Conservation (phyloP, 2,113 vertebrate genomes). For the Vombatus ursinus region DNA sequence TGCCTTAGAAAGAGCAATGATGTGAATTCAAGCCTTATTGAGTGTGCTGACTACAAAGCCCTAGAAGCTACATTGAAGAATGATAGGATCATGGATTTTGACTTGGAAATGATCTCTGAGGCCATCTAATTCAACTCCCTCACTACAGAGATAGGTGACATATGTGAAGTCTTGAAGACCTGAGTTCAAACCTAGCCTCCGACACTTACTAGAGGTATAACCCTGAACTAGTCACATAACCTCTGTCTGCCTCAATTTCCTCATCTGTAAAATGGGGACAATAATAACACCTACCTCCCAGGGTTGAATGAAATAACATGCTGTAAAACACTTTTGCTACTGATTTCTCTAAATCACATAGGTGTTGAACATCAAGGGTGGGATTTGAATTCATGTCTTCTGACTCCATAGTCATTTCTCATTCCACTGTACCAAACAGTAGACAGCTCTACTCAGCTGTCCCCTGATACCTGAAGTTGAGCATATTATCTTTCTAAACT, state of each 20-base stretch:
- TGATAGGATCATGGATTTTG: neutral
- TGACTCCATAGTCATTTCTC: neutral
- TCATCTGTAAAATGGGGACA: neutral
- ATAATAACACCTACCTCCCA: neutral
- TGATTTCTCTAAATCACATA: neutral
- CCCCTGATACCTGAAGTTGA: neutral
- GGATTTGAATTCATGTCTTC: neutral
- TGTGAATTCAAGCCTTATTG: neutral
- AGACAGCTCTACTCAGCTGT: neutral
- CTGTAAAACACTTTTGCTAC: neutral
- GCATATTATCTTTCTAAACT: neutral
- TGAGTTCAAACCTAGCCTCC: neutral
- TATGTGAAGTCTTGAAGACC: neutral
- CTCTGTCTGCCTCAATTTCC: neutral
- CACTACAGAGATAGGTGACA: neutral
- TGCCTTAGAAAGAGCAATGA: neutral
- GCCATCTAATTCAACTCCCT: neutral
- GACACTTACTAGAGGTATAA: neutral
- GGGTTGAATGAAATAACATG: neutral
- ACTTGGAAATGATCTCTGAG: neutral
- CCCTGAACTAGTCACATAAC: neutral
- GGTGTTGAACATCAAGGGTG: neutral
- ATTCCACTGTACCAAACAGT: neutral
- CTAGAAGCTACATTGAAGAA: neutral
- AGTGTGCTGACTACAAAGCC: neutral